phyloP scores from a whole-genome alignment of 2,888 invertebrate species.

The Agonum fuliginosum region DNA sequence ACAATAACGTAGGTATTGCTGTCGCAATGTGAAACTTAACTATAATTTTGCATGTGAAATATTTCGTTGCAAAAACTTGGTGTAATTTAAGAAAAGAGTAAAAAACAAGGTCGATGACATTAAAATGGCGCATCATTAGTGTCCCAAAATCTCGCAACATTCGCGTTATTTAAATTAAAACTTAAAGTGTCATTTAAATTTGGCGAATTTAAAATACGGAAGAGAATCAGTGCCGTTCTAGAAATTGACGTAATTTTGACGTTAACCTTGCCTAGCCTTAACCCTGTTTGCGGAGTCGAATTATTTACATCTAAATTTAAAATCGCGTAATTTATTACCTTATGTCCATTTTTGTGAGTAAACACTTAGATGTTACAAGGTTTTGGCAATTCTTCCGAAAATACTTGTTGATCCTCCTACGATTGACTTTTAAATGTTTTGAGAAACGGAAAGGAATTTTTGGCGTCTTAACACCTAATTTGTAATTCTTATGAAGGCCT shows the following conservation, averaged over 20 bases:
- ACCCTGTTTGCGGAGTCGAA: conserved; percentile 25
- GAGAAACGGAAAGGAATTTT: no score
- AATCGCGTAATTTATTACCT: conserved; percentile 9
- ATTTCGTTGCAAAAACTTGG: conserved; percentile 18
- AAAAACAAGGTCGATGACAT: conserved; percentile 39
- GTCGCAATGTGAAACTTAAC: conserved; percentile 12
- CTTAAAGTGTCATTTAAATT: neutral
- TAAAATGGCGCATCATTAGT: conserved; percentile 34
- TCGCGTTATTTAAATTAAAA: conserved; percentile 2
- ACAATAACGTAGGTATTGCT: no score
- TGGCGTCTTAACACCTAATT: no score
- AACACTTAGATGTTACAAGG: conserved; percentile 6
- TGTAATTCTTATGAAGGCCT: no score
- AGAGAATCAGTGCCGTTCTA: neutral
- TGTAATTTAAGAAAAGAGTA: conserved; percentile 8
- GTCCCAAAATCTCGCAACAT: conserved; percentile 22
- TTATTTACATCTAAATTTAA: conserved; percentile 30
- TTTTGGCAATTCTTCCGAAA: neutral
- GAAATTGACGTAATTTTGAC: conserved; percentile 36
- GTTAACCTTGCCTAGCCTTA: conserved; percentile 46
- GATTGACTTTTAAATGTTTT: no score
- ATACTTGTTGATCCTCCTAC: neutral
- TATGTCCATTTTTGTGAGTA: neutral
- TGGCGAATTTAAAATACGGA: conserved; percentile 7
- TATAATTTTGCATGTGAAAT: conserved; percentile 12